Base-by-base conservation (phyloP, 1,140 invertebrate genomes). In the Drosophila parvula region DNA sequence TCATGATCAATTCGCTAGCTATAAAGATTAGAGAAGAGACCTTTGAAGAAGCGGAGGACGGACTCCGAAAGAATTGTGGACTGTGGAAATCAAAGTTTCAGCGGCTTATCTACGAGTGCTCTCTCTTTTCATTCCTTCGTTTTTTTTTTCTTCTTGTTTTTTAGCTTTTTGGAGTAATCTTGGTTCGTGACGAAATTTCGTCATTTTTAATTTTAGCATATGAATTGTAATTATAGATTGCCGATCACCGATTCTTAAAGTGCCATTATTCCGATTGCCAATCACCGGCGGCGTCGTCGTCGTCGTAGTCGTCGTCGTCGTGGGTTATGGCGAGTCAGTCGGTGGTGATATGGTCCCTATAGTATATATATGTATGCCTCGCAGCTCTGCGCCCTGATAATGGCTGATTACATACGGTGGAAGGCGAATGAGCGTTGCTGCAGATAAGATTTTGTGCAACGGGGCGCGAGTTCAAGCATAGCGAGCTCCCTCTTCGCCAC, bases 131-230 rank as follows among this genome's bases (percentile, higher is more conserved):
- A 47, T 11, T 56, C 36, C 6, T 12, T 75, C 14, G 41, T 40
- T 32, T 32, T 47, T 11, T 6, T 27, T n/a, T n/a, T n/a, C n/a
- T n/a, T 30, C 43, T 36, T 34, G 4, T 64, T 36, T 58, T 58
- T 40, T 27, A n/a, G n/a, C 22, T 28, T 75, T 34, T 38, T 32
- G 28, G 18, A 18, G 10, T 30, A 16, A 45, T 62, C 41, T 8
- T 38, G 18, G 36, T 22, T 65, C 36, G 44, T 40, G 41, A 57
- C 34, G 51, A 48, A 75, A 70, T 89, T 88, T 88, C 79, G 83
- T 86, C 83, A 86, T 86, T 79, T 79, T 88, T 88, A 86, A 86
- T 88, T 86, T 88, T 86, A 86, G 82, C 79, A 32, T 44, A 73
- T 18, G 56, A 73, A 88, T 70, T 86, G 67, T 86, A 82, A 86